Conservation (phyloP, 2,888 invertebrate genomes). For the Andrena trimmerana region DNA sequence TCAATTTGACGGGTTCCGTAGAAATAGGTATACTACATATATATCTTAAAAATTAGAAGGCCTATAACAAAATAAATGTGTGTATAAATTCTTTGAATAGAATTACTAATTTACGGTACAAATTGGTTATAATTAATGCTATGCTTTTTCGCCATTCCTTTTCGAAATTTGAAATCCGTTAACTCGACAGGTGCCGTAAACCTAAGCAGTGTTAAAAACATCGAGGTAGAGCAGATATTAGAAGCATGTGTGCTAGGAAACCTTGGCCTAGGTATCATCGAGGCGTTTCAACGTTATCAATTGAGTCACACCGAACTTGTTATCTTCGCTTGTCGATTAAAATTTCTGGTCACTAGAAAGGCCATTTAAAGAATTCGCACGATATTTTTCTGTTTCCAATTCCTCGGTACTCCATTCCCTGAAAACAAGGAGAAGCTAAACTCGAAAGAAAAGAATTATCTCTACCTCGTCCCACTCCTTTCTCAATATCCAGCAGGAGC, state of each 20-base stretch:
- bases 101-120: no score
- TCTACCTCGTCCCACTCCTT: neutral
- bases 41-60: no score
- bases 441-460: neutral
- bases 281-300: slow-evolving; percentile 2
- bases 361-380: no score
- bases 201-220: neutral
- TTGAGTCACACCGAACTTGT: neutral
- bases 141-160: no score
- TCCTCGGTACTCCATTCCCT: no score
- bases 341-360: neutral
- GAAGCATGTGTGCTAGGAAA: neutral
- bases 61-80: no score
- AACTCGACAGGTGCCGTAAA: neutral
- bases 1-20: no score
- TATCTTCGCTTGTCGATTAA: neutral
- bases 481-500: neutral
- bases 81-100: no score
- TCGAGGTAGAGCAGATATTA: neutral
- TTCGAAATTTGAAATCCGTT: no score
- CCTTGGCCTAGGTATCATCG: neutral
- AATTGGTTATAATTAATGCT: no score
- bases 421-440: neutral
- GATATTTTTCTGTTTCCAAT: no score
- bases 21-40: no score